Evolutionary conservation across 2,888 invertebrate genomes (phyloP).

Genomic region (Drosophila neoperkinsi): DNA sequence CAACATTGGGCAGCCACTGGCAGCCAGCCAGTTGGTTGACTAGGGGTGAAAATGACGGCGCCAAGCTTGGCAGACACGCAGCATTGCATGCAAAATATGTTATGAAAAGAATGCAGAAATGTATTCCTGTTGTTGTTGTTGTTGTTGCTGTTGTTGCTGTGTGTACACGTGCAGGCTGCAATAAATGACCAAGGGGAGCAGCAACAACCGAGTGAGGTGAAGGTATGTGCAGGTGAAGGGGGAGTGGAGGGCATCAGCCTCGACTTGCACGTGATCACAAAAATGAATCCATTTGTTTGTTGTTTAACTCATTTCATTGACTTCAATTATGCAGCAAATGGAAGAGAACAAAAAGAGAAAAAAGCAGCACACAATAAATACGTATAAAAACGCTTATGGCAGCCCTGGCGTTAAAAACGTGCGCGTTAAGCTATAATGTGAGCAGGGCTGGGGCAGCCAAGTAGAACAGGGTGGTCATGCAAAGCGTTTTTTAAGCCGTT

Average conservation of each 20-base stretch:
- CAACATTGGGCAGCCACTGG: conserved; percentile 38
- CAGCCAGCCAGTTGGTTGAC: conserved; percentile 33
- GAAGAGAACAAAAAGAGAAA: conserved; percentile 48
- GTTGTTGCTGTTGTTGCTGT: conserved; percentile 16
- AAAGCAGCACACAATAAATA: conserved; percentile 15
- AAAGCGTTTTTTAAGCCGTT: conserved; percentile 46
- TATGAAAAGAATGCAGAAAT: conserved; percentile 72
- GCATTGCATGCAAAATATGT: conserved; percentile 77
- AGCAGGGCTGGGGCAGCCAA: not conserved
- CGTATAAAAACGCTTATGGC: conserved; percentile 23
- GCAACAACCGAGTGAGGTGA: not conserved
- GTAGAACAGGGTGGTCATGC: conserved; percentile 10
- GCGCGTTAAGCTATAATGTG: conserved; percentile 46
- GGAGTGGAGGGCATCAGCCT: conserved; percentile 1
- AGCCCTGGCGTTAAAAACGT: conserved; percentile 35
- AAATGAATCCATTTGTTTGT: conserved; percentile 72
- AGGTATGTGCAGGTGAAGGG: no score
- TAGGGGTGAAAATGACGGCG: conserved; percentile 73
- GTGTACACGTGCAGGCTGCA: conserved; percentile 55
- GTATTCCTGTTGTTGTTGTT: conserved; percentile 31
- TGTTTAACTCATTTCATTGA: conserved; percentile 73
- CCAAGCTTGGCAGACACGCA: conserved; percentile 75
- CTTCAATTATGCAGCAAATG: conserved; percentile 76
- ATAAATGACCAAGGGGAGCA: conserved; percentile 10
- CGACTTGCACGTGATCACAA: conserved; percentile 64